These are phyloP conservation scores for Echinops telfairi DNA, from an alignment of 2,113 vertebrate species.

Conservation along the genomic window DNA sequence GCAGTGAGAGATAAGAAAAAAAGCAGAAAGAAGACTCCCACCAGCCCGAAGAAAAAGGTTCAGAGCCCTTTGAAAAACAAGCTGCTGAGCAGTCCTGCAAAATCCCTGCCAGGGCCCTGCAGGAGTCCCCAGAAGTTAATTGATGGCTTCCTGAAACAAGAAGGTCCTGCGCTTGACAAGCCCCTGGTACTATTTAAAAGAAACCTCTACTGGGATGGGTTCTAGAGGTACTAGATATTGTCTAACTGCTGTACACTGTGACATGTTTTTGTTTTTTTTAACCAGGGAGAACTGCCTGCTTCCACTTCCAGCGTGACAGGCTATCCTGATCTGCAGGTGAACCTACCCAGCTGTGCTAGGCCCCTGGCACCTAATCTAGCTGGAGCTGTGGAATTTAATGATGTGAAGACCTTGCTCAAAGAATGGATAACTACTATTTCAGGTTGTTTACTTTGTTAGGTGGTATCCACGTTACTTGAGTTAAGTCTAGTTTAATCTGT, in stretches of 20 bases:
- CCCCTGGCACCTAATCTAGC: constrained; percentile 92
- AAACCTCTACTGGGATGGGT: neutral
- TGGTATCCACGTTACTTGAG: too few species aligned
- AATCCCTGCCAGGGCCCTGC: constrained; percentile 75
- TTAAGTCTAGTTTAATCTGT: too few species aligned
- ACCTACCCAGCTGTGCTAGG: constrained; percentile 68
- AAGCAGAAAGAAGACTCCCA: constrained; percentile 90
- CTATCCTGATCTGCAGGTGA: constrained; percentile 75
- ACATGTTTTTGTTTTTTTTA: neutral
- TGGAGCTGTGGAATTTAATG: constrained; percentile 94
- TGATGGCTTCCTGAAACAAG: constrained; percentile 87
- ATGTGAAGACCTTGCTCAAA: constrained; percentile 93
- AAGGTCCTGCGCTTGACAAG: constrained; percentile 81
- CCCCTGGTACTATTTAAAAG: constrained; percentile 87
- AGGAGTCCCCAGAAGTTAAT: constrained; percentile 90
- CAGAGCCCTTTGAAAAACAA: constrained; percentile 93
- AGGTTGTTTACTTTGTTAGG: constrained; percentile 79
- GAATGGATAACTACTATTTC: constrained; percentile 98
- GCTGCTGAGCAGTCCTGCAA: constrained; percentile 89
- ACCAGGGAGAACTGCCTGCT: constrained; percentile 89
- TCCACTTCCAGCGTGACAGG: constrained; percentile 85
- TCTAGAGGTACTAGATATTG: neutral
- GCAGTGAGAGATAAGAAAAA: constrained; percentile 90
- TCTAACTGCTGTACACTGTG: neutral
- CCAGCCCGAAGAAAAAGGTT: constrained; percentile 90